These are phyloP conservation scores for Paradisaea rubra DNA, from an alignment of 2,113 vertebrate species.

Conservation along the genomic window DNA sequence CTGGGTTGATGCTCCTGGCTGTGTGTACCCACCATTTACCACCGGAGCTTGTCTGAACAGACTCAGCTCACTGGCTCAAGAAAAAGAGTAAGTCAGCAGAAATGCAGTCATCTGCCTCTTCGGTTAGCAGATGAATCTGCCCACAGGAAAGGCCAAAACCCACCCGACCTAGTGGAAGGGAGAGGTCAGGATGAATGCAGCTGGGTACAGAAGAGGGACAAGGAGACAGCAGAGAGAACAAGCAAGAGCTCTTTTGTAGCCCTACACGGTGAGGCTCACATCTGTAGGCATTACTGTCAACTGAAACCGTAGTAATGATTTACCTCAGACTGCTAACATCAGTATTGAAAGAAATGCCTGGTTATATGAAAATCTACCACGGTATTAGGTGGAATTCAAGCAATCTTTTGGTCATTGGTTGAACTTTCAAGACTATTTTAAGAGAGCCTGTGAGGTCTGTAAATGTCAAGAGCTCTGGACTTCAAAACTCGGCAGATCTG, in stretches of 20 bases:
- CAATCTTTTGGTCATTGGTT: not conserved
- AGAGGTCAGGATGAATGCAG: not conserved
- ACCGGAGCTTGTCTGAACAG: not conserved
- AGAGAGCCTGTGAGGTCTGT: not conserved
- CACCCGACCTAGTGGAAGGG: not conserved
- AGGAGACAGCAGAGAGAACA: not conserved
- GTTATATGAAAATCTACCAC: not conserved
- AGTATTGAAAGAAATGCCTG: not conserved
- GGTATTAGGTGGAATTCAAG: not conserved
- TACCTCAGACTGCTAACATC: not conserved
- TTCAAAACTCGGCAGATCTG: conserved; percentile 2
- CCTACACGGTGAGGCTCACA: not conserved
- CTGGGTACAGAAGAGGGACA: not conserved
- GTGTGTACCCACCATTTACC: not conserved
- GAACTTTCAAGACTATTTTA: conserved; percentile 18
- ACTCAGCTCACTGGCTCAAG: not conserved
- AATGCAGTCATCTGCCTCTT: not conserved
- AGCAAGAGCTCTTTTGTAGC: not conserved
- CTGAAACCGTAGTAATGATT: not conserved
- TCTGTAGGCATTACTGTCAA: not conserved
- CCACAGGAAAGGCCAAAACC: not conserved
- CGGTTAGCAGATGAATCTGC: not conserved
- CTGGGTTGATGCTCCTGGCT: not conserved
- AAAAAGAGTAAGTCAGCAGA: not conserved
- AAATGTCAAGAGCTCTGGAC: conserved; percentile 29